Evolutionary conservation across 2,888 invertebrate genomes (phyloP).

Genomic region (Rhamphomyia laevipes): DNA sequence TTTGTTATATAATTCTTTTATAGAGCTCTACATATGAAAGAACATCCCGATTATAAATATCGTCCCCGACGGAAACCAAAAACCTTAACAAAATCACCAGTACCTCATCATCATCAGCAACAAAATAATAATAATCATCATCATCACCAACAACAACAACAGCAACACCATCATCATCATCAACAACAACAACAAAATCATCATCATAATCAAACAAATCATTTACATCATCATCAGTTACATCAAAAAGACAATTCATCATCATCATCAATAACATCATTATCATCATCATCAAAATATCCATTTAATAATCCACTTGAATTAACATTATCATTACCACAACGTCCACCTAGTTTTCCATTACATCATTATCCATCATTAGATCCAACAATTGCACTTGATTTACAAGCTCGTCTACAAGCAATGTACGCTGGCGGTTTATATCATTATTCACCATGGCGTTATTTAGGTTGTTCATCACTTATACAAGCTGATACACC

Average conservation of each 20-base stretch:
- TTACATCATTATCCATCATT: slow-evolving; percentile 31
- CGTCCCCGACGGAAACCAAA: slow-evolving; percentile 79
- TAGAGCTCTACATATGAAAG: slow-evolving; percentile 88
- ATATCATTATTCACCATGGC: slow-evolving; percentile 33
- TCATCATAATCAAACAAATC: slow-evolving; percentile 6
- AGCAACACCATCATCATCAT: slow-evolving; percentile 9
- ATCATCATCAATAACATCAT: slow-evolving; percentile 12
- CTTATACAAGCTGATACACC: slow-evolving; percentile 34
- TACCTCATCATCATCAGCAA: slow-evolving; percentile 22
- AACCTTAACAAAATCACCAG: slow-evolving; percentile 55
- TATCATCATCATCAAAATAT: slow-evolving; percentile 12
- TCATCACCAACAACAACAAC: slow-evolving; percentile 4
- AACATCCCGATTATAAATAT: slow-evolving; percentile 88
- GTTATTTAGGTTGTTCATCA: slow-evolving; percentile 33
- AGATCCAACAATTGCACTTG: slow-evolving; percentile 36
- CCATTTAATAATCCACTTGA: slow-evolving; percentile 33
- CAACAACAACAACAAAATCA: slow-evolving; percentile 10
- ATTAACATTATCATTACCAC: slow-evolving; percentile 28
- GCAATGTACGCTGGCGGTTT: slow-evolving; percentile 36
- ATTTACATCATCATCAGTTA: slow-evolving; percentile 7
- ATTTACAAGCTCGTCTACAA: slow-evolving; percentile 34
- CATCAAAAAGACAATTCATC: slow-evolving; percentile 9
- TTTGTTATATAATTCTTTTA: slow-evolving; percentile 18
- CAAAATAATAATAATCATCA: slow-evolving; percentile 10
- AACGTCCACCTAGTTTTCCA: slow-evolving; percentile 21